phyloP scores from a whole-genome alignment of 2,888 invertebrate species.

The Nesidiocoris tenuis region DNA sequence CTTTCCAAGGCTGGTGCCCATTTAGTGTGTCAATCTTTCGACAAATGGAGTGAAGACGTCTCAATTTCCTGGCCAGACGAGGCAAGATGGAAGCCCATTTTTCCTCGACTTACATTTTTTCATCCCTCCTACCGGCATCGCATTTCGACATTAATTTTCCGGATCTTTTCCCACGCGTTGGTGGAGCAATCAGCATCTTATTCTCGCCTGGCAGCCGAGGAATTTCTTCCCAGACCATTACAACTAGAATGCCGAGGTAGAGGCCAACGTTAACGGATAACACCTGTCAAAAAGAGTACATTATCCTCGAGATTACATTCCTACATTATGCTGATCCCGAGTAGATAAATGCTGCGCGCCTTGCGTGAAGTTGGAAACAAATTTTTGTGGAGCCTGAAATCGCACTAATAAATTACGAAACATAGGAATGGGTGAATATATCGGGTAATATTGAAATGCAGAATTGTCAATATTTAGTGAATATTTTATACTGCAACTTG shows the following conservation, averaged over 20 bases:
- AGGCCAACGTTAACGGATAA: neutral
- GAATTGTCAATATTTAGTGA: too few relatives aligned
- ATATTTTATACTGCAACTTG: too few relatives aligned
- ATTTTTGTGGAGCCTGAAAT: too few relatives aligned
- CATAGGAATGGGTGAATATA: too few relatives aligned
- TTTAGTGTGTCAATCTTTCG: slow-evolving; percentile 21
- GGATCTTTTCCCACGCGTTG: neutral
- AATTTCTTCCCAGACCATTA: slow-evolving; percentile 26
- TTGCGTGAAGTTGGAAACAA: neutral
- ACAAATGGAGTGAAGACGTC: slow-evolving; percentile 29
- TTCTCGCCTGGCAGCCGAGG: neutral
- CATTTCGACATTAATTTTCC: neutral
- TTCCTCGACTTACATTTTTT: slow-evolving; percentile 4
- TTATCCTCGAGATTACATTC: neutral
- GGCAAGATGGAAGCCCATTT: slow-evolving; percentile 9
- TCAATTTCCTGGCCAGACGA: slow-evolving; percentile 26
- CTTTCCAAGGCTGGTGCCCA: neutral
- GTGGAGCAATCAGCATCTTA: slow-evolving; percentile 1
- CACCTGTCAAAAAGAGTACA: neutral
- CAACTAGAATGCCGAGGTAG: neutral
- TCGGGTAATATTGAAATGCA: too few relatives aligned
- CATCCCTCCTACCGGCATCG: neutral
- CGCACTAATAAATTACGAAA: too few relatives aligned
- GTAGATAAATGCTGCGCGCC: neutral
- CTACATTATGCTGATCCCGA: neutral